Percentiles rank a stretch among this genome's conserved stretches.
Evolutionary conservation across 2,113 vertebrate species (phyloP).

Genomic region (Hoplias malabaricus): DNA sequence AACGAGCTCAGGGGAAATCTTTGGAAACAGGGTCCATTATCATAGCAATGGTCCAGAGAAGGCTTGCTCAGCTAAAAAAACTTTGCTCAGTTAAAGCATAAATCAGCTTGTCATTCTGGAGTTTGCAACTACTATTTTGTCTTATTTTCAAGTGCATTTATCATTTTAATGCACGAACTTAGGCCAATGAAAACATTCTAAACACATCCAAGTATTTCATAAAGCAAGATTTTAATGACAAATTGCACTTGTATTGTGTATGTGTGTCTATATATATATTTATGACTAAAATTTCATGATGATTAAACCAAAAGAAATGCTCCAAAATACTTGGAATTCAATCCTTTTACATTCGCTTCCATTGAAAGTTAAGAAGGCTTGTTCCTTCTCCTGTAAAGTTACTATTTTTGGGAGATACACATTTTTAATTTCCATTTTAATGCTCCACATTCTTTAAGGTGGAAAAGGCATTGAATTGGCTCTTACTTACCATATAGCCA

Average conservation of each 20-base stretch:
- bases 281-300: too few species aligned
- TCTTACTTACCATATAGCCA: conserved; percentile 81
- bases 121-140: background rate
- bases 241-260: conserved; percentile 7
- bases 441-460: too few species aligned
- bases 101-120: background rate
- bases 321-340: too few species aligned
- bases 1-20: conserved; percentile 44
- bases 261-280: background rate
- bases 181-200: background rate
- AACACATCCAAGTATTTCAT: background rate
- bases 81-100: background rate
- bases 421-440: too few species aligned
- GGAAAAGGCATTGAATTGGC: background rate
- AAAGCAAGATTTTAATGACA: background rate
- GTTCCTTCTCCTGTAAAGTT: too few species aligned
- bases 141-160: background rate
- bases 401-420: too few species aligned
- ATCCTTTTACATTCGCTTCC: too few species aligned
- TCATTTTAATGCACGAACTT: background rate
- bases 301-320: too few species aligned
- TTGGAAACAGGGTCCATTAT: conserved; percentile 36
- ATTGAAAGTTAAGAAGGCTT: too few species aligned
- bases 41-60: conserved; percentile 13
- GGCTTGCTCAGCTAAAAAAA: conserved; percentile 6